Evolutionary conservation across 2,113 vertebrate species (phyloP).

Genomic region (Malurus cyaneus): DNA sequence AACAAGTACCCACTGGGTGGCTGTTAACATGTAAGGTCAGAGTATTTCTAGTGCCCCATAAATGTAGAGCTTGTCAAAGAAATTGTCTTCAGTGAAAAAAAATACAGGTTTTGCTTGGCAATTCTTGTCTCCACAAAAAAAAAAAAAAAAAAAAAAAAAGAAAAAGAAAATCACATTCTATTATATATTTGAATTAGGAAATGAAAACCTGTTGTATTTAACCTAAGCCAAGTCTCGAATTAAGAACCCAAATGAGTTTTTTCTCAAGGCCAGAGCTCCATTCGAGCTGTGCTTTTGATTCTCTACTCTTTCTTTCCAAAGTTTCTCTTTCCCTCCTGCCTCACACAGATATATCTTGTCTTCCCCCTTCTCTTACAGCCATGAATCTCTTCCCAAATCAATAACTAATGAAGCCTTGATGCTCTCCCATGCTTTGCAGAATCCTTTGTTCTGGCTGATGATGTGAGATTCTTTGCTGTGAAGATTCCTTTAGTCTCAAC

Average conservation of each 20-base stretch:
- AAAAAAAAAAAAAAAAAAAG: background rate
- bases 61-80: background rate
- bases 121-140: background rate
- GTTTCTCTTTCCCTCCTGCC: background rate
- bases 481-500: background rate
- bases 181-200: background rate
- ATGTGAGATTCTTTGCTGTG: background rate
- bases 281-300: background rate
- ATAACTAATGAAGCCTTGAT: background rate
- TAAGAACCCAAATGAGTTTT: background rate
- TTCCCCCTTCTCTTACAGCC: background rate
- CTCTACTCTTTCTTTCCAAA: background rate
- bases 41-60: background rate
- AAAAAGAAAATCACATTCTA: background rate
- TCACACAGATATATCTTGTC: background rate
- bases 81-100: background rate
- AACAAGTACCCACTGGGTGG: background rate
- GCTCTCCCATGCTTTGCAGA: background rate
- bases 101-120: background rate
- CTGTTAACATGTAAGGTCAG: background rate
- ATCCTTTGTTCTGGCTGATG: background rate
- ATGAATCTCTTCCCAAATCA: slow-evolving; percentile 5
- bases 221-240: background rate
- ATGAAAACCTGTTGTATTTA: background rate
- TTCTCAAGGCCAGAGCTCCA: background rate